Conservation (phyloP, 2,113 vertebrate genomes). For the Marcusenius ussheri region DNA sequence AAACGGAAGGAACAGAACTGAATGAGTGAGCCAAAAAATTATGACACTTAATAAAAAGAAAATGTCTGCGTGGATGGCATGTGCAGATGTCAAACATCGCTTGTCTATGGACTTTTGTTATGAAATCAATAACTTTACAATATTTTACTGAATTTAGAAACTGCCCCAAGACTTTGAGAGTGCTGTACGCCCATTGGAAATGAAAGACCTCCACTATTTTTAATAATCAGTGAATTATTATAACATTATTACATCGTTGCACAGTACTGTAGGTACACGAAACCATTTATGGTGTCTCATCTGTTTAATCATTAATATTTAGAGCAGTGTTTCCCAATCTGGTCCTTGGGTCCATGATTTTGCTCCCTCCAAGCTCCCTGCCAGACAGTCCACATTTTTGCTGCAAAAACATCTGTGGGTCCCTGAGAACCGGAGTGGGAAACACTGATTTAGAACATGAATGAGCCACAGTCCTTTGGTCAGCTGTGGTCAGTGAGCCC, state of each 20-base stretch:
- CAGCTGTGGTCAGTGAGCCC: not conserved
- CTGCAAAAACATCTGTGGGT: no score
- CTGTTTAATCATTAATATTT: not conserved
- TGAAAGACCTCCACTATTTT: not conserved
- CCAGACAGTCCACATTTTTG: no score
- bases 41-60: not conserved
- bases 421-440: no score
- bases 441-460: not conserved
- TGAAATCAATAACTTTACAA: not conserved
- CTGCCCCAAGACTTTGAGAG: not conserved
- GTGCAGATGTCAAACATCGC: not conserved
- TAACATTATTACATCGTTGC: not conserved
- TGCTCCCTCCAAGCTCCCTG: no score
- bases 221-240: not conserved
- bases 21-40: not conserved
- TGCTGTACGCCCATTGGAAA: not conserved
- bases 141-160: not conserved
- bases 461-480: not conserved
- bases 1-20: not conserved
- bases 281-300: not conserved
- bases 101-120: not conserved
- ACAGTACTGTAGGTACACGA: not conserved
- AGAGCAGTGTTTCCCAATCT: not conserved
- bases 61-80: not conserved
- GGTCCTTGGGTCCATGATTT: no score